Evolutionary conservation across 1,140 invertebrate species (phyloP), one percentile per base, ranked within the genome.

Genomic region (Formica exsecta): DNA sequence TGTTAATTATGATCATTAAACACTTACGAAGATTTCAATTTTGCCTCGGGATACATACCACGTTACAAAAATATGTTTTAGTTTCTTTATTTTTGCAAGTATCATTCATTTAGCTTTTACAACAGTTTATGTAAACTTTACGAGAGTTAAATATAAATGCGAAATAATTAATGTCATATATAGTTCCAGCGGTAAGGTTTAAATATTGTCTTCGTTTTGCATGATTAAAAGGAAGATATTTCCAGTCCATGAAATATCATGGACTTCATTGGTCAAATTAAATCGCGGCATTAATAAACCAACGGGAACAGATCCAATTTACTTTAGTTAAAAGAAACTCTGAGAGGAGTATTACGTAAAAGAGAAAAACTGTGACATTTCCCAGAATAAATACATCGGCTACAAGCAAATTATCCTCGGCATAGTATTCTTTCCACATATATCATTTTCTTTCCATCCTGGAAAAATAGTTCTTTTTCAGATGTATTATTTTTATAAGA

Each of bases 251-350:
- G 57, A 44, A 25, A 36, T 48, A 48, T 83, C 54, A 61, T 41
- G 57, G 7, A 61, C 29, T 44, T 74, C 29, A 74, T 74, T 48
- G 38, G 38, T 29, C 38, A 74, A 83, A 74, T 74, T 83, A 73
- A 74, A 61, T 80, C 38, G 68, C 25, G 29, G 25, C 48, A 38
- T 81, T 71, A 25, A 16, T n/a, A 19, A 83, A 29, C 41, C 57
- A 83, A 74, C 68, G 68, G 29, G 13, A 74, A 83, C 25, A 13
- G 41, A 83, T 74, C 38, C 79, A 83, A 74, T 83, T 74, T 74
- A 38, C n/a, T 61, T 74, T 19, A 83, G 54, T 74, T 74, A 83
- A 74, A 73, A 83, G 38, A 74, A 83, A 61, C n/a, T 44, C 54
- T 2, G 25, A 36, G n/a, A 83, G 38, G 51, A 25, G 8, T 36